These are phyloP conservation scores for Rhinella marina DNA, from an alignment of 2,797 vertebrate genomes.

Conservation along the genomic window DNA sequence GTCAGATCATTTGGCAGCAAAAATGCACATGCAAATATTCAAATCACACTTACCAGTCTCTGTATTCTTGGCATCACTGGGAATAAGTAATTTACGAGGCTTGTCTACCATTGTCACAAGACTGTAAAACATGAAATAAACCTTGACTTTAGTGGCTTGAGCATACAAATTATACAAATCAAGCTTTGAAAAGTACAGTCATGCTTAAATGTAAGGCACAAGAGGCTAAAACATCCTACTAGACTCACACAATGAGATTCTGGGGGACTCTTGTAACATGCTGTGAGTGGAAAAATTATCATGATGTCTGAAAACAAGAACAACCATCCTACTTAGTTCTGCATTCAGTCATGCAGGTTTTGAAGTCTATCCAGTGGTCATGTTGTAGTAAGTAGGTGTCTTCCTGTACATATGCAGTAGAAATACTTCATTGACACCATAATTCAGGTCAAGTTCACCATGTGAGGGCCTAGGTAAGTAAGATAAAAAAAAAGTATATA, in stretches of 20 bases:
- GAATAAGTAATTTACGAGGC: conserved; percentile 29
- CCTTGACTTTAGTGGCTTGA: not conserved
- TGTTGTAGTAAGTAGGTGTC: not conserved
- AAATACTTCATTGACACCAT: not conserved
- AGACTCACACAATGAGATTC: not conserved
- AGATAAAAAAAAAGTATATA: too few species aligned
- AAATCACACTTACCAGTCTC: conserved; percentile 54
- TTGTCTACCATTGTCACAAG: conserved; percentile 33
- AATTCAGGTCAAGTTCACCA: not conserved
- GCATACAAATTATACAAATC: not conserved
- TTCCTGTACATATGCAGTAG: not conserved
- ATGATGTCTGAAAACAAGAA: not conserved
- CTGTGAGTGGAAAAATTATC: not conserved
- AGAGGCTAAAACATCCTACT: not conserved
- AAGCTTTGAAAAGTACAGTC: not conserved
- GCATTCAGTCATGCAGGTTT: not conserved
- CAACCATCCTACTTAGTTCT: not conserved
- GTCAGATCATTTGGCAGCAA: not conserved
- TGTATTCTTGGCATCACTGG: conserved; percentile 56
- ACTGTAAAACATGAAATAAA: conserved; percentile 46
- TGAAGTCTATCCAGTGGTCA: not conserved
- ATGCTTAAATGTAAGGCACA: not conserved
- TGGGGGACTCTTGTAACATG: not conserved
- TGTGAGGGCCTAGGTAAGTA: not conserved
- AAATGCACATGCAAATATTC: not conserved